These are phyloP conservation scores for Shinisaurus crocodilurus DNA, from an alignment of 2,113 vertebrate genomes.

Conservation along the genomic window DNA sequence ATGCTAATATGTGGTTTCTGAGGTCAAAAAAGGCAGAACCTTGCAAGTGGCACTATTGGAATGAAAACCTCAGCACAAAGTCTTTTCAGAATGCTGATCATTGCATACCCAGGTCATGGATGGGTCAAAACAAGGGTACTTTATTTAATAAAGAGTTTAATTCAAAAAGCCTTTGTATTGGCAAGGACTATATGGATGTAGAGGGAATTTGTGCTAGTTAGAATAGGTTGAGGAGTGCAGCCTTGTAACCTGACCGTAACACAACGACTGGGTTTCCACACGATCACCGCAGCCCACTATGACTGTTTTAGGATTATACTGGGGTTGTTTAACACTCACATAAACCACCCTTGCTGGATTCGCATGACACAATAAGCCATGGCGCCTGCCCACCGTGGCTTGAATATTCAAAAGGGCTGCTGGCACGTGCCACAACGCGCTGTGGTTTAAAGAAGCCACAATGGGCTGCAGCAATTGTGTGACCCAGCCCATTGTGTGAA, in stretches of 20 bases:
- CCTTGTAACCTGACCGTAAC: neutral
- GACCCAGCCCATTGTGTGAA: neutral
- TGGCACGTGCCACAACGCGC: too few species aligned
- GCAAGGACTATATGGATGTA: neutral
- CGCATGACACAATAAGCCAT: too few species aligned
- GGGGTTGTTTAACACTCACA: too few species aligned
- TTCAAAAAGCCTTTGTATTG: neutral
- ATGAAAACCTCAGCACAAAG: slow-evolving; percentile 1
- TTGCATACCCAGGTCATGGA: neutral
- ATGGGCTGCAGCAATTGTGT: too few species aligned
- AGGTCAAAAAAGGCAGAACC: slow-evolving; percentile 3
- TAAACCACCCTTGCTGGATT: too few species aligned
- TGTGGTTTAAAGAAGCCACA: too few species aligned
- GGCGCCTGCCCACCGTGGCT: too few species aligned
- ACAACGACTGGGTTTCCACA: neutral
- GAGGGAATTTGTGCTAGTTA: neutral
- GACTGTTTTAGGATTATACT: too few species aligned
- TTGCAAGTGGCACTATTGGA: neutral
- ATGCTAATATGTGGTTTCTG: slow-evolving; percentile 4
- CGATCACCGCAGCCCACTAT: too few species aligned
- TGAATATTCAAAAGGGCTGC: too few species aligned
- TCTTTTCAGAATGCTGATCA: slow-evolving; percentile 4
- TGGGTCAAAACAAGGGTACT: neutral
- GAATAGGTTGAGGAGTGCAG: neutral
- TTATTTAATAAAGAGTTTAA: neutral